Conservation (phyloP, 2,113 vertebrate species). For the Apistogramma diplotaenia region DNA sequence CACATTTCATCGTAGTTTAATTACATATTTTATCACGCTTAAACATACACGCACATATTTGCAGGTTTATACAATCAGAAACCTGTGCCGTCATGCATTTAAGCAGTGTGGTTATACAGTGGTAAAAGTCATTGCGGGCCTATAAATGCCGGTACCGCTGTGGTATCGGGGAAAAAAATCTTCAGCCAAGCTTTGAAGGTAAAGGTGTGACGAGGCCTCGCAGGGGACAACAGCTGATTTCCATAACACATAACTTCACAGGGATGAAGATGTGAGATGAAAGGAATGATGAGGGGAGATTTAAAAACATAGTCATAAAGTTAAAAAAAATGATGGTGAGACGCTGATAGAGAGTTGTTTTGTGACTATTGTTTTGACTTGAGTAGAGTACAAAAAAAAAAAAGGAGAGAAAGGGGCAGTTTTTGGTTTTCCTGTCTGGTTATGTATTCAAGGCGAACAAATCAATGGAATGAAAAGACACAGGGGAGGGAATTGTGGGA, state of each 20-base stretch:
- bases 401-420: not conserved
- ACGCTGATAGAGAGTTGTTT: not conserved
- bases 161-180: not conserved
- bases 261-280: not conserved
- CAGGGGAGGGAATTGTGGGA: not conserved
- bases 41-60: not conserved
- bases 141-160: not conserved
- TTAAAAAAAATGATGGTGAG: not conserved
- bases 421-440: conserved; percentile 19
- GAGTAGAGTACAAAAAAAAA: conserved; percentile 7
- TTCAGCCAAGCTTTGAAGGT: conserved; percentile 10
- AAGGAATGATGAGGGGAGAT: not conserved
- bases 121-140: not conserved
- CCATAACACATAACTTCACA: not conserved
- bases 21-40: not conserved
- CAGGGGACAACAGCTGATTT: conserved; percentile 9
- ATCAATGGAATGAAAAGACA: conserved; percentile 33
- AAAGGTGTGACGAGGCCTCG: not conserved
- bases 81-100: not conserved
- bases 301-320: not conserved
- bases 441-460: conserved; percentile 26
- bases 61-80: not conserved
- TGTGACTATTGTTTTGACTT: conserved; percentile 4
- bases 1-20: not conserved
- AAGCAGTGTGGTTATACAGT: not conserved